A percentile compares a stretch with the other conserved stretches of the same genome.
Conservation (phyloP, 2,888 invertebrate genomes). For the Eretmocerus hayati region DNA sequence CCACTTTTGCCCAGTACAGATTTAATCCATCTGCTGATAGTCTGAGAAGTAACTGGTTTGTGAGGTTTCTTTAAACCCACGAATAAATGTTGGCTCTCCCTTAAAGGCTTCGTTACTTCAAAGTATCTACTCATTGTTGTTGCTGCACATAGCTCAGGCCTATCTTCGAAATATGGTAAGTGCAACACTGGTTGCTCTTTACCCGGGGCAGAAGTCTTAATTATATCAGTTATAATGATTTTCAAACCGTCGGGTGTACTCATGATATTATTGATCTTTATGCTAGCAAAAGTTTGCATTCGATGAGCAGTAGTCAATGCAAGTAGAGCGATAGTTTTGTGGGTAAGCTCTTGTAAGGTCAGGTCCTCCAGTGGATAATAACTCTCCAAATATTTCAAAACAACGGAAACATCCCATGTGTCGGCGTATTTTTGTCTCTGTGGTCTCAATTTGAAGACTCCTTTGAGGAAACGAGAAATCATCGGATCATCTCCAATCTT, state of each 20-base stretch:
- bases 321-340: too few species aligned
- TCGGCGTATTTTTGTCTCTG: background rate
- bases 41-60: too few species aligned
- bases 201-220: background rate
- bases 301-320: too few species aligned
- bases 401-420: background rate
- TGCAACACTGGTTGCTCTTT: background rate
- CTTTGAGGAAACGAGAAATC: background rate
- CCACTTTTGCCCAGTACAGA: background rate
- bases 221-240: background rate
- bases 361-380: too few species aligned
- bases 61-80: too few species aligned
- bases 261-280: too few species aligned
- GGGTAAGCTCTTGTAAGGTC: too few species aligned
- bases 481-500: background rate
- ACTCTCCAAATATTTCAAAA: background rate
- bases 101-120: background rate
- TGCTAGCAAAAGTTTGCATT: too few species aligned
- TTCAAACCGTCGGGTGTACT: too few species aligned
- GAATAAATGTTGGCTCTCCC: background rate
- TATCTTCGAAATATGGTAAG: background rate
- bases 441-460: background rate
- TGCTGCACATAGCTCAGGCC: background rate
- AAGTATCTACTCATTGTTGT: background rate
- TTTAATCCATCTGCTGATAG: conserved; percentile 2